These are phyloP conservation scores for Taenaris catops DNA, from an alignment of 2,888 invertebrate species.

Conservation along the genomic window DNA sequence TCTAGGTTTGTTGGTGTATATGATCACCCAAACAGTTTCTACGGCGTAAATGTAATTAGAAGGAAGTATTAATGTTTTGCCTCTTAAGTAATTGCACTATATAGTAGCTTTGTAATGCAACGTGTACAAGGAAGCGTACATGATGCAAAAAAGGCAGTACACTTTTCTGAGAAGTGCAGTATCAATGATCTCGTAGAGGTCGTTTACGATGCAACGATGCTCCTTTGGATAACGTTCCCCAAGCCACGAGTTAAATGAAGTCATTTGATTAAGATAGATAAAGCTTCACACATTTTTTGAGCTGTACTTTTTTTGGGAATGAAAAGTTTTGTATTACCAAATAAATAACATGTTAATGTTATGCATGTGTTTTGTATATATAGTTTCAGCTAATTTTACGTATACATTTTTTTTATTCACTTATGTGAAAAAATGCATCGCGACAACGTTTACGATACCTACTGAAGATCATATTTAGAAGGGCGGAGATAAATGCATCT, in stretches of 20 bases:
- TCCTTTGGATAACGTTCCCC: conserved; percentile 47
- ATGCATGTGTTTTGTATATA: too few relatives aligned
- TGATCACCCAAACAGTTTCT: too few relatives aligned
- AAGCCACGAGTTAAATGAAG: conserved; percentile 27
- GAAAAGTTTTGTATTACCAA: neutral
- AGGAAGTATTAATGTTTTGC: too few relatives aligned
- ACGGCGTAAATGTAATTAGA: too few relatives aligned
- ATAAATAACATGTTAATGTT: neutral
- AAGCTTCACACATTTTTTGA: conserved; percentile 18
- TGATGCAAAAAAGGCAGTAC: conserved; percentile 44
- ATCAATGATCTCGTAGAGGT: conserved; percentile 52
- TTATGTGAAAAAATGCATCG: too few relatives aligned
- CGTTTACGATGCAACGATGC: conserved; percentile 60
- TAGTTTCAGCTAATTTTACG: too few relatives aligned
- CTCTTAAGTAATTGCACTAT: conserved; percentile 21
- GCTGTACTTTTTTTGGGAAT: conserved; percentile 1
- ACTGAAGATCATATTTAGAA: conserved; percentile 46
- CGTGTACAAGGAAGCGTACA: conserved; percentile 1
- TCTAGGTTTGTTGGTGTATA: too few relatives aligned
- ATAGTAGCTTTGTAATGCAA: conserved; percentile 10
- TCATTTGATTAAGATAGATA: conserved; percentile 32
- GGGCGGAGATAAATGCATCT: conserved; percentile 47
- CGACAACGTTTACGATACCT: conserved; percentile 34
- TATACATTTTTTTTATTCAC: too few relatives aligned
- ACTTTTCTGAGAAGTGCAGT: conserved; percentile 62